Evolutionary conservation across 2,888 invertebrate genomes (phyloP).

Genomic region (Caenorhabditis sp.): DNA sequence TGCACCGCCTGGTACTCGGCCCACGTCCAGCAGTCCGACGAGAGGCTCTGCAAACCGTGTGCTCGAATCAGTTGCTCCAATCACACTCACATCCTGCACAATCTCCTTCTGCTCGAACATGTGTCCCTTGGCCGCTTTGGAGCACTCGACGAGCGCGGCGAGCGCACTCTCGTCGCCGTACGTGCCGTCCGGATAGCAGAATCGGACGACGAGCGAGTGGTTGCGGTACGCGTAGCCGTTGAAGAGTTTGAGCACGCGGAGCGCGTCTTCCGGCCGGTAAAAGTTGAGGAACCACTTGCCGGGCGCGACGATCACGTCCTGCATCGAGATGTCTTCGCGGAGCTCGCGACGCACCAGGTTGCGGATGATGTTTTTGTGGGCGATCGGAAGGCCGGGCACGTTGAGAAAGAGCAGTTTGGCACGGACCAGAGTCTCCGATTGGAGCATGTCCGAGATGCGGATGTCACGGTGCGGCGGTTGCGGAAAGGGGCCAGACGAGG

Average conservation of each 20-base stretch:
- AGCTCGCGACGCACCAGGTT: constrained; percentile 50
- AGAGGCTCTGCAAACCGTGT: constrained; percentile 19
- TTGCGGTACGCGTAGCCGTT: constrained; percentile 50
- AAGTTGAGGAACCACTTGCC: constrained; percentile 57
- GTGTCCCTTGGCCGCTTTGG: constrained; percentile 13
- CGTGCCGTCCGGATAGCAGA: constrained; percentile 59
- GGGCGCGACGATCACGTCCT: constrained; percentile 41
- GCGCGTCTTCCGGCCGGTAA: constrained; percentile 58
- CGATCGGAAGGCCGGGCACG: constrained; percentile 48
- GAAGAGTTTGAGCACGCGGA: constrained; percentile 45
- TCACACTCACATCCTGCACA: constrained; percentile 30
- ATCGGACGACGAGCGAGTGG: constrained; percentile 43
- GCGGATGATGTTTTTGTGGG: constrained; percentile 50
- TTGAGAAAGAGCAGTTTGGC: constrained; percentile 57
- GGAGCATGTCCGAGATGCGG: constrained; percentile 49
- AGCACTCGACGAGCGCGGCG: constrained; percentile 41
- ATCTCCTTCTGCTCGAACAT: constrained; percentile 21
- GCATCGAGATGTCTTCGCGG: constrained; percentile 41
- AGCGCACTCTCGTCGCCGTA: constrained; percentile 54
- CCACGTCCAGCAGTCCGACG: constrained; percentile 25
- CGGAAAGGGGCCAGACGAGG: too few species aligned
- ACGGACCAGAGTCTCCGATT: constrained; percentile 47
- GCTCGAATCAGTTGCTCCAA: background rate
- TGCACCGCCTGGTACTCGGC: constrained; percentile 22
- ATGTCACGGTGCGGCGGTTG: constrained; percentile 32